Conservation (phyloP, 2,113 vertebrate species). For the Picathartes gymnocephalus region DNA sequence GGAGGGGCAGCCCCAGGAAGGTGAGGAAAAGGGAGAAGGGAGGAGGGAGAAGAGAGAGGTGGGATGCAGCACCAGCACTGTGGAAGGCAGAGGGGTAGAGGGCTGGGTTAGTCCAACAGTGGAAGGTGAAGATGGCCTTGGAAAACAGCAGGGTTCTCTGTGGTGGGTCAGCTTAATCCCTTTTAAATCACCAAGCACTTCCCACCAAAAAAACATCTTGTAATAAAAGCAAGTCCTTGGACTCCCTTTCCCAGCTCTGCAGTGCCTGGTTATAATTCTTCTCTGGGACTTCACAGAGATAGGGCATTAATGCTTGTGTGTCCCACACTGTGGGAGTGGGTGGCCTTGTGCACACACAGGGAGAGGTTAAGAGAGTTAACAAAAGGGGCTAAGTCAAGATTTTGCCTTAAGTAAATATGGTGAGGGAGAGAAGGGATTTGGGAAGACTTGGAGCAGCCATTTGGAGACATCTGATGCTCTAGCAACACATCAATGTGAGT, state of each 20-base stretch:
- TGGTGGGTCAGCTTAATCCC: background rate
- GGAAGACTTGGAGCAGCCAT: background rate
- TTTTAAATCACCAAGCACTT: background rate
- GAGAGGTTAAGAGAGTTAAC: background rate
- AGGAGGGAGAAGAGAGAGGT: background rate
- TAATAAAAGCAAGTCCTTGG: background rate
- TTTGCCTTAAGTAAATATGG: background rate
- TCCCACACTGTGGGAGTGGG: background rate
- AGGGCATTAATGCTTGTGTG: background rate
- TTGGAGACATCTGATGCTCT: background rate
- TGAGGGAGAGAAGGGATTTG: background rate
- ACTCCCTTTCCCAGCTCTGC: background rate
- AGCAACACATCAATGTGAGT: background rate
- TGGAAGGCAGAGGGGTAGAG: background rate
- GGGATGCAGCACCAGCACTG: background rate
- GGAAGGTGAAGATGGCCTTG: background rate
- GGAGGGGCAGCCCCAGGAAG: background rate
- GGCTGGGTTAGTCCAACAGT: background rate
- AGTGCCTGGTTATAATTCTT: background rate
- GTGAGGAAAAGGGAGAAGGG: background rate
- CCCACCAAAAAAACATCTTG: background rate
- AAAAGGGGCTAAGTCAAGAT: background rate
- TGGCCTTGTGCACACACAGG: background rate
- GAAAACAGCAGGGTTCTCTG: background rate
- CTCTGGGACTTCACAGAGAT: background rate